Conservation (phyloP, 37 sponge, comb jelly and placozoan genomes). For the Beroe forskalii region DNA sequence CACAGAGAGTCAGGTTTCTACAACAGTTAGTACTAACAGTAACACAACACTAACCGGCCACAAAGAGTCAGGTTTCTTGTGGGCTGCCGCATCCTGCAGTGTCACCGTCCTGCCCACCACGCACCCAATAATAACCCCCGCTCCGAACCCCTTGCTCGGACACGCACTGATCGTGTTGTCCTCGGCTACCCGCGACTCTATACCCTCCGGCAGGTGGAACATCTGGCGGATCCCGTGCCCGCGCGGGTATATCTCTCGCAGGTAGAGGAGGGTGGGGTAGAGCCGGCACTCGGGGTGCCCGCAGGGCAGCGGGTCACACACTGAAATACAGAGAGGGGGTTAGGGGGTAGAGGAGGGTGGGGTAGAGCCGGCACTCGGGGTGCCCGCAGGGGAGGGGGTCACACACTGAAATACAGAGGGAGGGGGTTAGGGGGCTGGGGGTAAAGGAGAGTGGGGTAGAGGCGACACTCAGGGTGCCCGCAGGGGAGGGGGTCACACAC, state of each 20-base stretch:
- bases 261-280: constrained; percentile 64
- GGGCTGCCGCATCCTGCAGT: constrained; percentile 49
- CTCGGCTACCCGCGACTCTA: constrained; percentile 38
- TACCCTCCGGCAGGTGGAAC: constrained; percentile 63
- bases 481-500: too few species aligned
- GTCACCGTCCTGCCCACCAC: constrained; percentile 52
- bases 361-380: background rate
- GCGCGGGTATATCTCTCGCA: constrained; percentile 58
- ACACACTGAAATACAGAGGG: constrained; percentile 19
- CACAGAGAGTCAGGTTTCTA: too few species aligned
- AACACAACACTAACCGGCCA: constrained; percentile 41
- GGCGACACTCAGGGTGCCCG: background rate
- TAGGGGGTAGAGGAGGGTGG: constrained; percentile 64
- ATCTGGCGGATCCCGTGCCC: constrained; percentile 62
- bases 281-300: constrained; percentile 61
- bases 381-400: constrained; percentile 26
- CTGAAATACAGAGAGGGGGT: background rate
- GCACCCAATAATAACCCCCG: constrained; percentile 58
- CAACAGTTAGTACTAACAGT: too few species aligned
- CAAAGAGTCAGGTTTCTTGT: constrained; percentile 64
- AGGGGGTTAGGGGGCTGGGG: background rate
- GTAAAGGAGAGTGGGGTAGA: background rate
- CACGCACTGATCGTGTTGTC: constrained; percentile 62
- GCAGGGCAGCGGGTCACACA: constrained; percentile 51
- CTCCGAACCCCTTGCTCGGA: constrained; percentile 61